Percentiles rank a stretch among this genome's conserved stretches.
These are phyloP conservation scores for Oncorhynchus tshawytscha DNA, from an alignment of 2,113 vertebrate genomes.

Conservation along the genomic window DNA sequence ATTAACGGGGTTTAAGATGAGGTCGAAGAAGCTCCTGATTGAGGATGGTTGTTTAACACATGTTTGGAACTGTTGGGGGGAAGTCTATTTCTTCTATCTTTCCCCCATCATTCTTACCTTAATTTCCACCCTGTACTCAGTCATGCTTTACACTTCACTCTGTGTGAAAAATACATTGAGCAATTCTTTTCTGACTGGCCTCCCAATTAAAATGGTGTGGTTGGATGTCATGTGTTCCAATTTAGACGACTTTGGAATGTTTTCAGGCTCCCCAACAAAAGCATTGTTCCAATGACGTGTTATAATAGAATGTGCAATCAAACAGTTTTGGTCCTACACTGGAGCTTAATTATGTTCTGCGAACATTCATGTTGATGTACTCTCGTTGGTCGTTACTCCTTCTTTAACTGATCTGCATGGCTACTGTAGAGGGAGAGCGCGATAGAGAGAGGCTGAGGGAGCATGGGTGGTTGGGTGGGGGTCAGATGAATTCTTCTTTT, in stretches of 20 bases:
- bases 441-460: constrained; percentile 53
- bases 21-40: background rate
- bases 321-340: background rate
- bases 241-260: background rate
- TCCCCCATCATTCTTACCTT: background rate
- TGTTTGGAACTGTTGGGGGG: background rate
- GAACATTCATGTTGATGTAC: constrained; percentile 16
- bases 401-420: constrained; percentile 29
- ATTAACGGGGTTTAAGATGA: constrained; percentile 11
- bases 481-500: constrained; percentile 67
- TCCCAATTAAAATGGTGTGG: background rate
- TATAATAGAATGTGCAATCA: constrained; percentile 7
- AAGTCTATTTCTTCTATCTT: constrained; percentile 25
- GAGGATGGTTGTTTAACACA: constrained; percentile 5
- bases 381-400: constrained; percentile 8
- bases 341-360: constrained; percentile 11
- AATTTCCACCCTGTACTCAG: background rate
- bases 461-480: constrained; percentile 66
- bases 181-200: background rate
- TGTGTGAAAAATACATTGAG: background rate
- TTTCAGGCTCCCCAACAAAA: background rate
- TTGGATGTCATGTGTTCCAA: background rate
- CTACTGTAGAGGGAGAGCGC: constrained; percentile 16
- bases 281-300: background rate
- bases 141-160: background rate